phyloP scores from a whole-genome alignment of 1,140 invertebrate species.

The Heliconius melpomene region DNA sequence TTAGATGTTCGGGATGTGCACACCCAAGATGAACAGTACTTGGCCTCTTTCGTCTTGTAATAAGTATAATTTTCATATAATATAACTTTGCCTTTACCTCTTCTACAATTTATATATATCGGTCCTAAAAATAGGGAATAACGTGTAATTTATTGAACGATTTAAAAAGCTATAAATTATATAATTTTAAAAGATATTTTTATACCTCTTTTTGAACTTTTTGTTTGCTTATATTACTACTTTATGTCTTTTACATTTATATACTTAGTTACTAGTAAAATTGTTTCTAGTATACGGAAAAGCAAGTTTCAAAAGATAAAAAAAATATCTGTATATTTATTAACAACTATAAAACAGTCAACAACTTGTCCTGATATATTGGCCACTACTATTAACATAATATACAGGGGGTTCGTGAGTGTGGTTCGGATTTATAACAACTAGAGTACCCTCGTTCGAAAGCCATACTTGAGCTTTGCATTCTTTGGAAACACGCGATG shows the following conservation, averaged over 20 bases:
- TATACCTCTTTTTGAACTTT: too few species aligned
- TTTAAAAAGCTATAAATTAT: neutral
- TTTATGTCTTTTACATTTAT: too few species aligned
- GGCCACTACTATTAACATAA: slow-evolving; percentile 53
- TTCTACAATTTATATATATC: slow-evolving; percentile 30
- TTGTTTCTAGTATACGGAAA: too few species aligned
- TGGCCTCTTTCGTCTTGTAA: slow-evolving; percentile 24
- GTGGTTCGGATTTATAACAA: slow-evolving; percentile 49
- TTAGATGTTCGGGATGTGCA: slow-evolving; percentile 32
- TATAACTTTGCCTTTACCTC: slow-evolving; percentile 41
- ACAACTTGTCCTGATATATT: slow-evolving; percentile 49
- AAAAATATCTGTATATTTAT: neutral
- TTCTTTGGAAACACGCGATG: slow-evolving; percentile 59
- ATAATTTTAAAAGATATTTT: too few species aligned
- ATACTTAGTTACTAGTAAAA: too few species aligned
- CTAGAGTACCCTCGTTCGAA: slow-evolving; percentile 46
- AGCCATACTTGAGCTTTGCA: slow-evolving; percentile 57
- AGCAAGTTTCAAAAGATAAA: neutral
- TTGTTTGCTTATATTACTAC: too few species aligned
- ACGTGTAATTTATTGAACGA: neutral
- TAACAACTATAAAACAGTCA: neutral
- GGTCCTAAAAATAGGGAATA: slow-evolving; percentile 16
- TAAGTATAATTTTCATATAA: slow-evolving; percentile 43
- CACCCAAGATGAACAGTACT: slow-evolving; percentile 7
- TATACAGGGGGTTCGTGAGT: slow-evolving; percentile 55